These are phyloP conservation scores for Scaptomyza flava DNA, from an alignment of 2,888 invertebrate species.

Conservation along the genomic window DNA sequence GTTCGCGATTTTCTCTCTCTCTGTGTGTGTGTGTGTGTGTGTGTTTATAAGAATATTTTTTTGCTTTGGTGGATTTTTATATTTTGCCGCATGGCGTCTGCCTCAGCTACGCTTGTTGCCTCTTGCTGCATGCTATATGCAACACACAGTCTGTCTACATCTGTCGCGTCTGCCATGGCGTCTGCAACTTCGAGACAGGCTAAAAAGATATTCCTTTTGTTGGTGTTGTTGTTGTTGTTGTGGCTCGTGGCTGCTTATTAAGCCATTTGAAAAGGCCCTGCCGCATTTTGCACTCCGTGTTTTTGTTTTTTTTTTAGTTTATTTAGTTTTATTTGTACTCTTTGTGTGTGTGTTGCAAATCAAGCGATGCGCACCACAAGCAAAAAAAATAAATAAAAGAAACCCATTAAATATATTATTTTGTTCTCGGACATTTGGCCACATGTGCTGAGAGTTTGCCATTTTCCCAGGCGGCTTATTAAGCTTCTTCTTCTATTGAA, in stretches of 20 bases:
- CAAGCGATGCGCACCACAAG: conserved; percentile 24
- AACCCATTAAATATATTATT: conserved; percentile 35
- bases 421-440: conserved; percentile 25
- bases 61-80: conserved; percentile 49
- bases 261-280: conserved; percentile 66
- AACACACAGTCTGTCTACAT: conserved; percentile 54
- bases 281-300: conserved; percentile 34
- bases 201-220: conserved; percentile 24
- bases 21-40: conserved; percentile 32
- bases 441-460: conserved; percentile 40
- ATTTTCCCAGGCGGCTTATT: conserved; percentile 50
- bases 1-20: conserved; percentile 48
- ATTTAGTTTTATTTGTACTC: conserved; percentile 1
- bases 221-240: conserved; percentile 28
- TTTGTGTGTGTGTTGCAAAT: conserved; percentile 31
- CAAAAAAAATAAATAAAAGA: conserved; percentile 1
- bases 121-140: conserved; percentile 21
- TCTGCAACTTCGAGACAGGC: conserved; percentile 61
- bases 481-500: not conserved
- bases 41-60: conserved; percentile 58
- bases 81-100: conserved; percentile 78
- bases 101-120: conserved; percentile 54
- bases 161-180: conserved; percentile 73
- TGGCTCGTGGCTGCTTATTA: conserved; percentile 61
- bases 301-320: not conserved